Evolutionary conservation across 2,888 invertebrate genomes (phyloP), one percentile per base, ranked within the genome.

Genomic region (Fabriciana adippe): DNA sequence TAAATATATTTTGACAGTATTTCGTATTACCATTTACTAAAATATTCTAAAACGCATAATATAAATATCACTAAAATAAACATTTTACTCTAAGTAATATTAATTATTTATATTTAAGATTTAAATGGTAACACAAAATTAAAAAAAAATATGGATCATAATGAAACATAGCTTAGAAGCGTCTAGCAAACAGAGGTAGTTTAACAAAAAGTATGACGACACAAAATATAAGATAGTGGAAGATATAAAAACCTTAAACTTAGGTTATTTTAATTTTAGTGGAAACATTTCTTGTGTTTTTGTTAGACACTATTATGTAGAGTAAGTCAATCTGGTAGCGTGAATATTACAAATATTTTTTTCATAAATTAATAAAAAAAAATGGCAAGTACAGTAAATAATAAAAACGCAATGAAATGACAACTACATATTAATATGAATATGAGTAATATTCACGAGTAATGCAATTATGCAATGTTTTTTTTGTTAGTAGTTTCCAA

Each of bases 81-180:
- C 11, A 41, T 41, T 41, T 11, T 2, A 11, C 11, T 41, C 11
- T 11, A 41, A 41, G 8, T 0, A 53, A 35, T n/a, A n/a, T 16
- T 18, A 16, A 56, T 15, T 13, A 15, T 41, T 15, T n/a, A 15
- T 41, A 31, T 41, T 51, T 21, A 16, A 0, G 8, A 16, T 61
- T 48, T 16, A 55, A 62, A 63, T 59, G 68, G 65, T 68, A 70
- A 70, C 68, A 55, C 55, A 73, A 70, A 69, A 71, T 53, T n/a
- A n/a, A 61, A 66, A 54, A 15, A 60, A 45, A 67, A 61, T 63
- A 66, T 60, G 47, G 55, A 47, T 61, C 69, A 59, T 56, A 55
- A 48, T 55, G 57, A 64, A 64, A 15, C n/a, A 64, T 71, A 71
- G 72, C 69, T 67, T 62, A 11, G 35, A 73, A 73, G 70, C 70